Evolutionary conservation across 1,140 invertebrate genomes (phyloP).

Genomic region (Hypsibius dujardini): DNA sequence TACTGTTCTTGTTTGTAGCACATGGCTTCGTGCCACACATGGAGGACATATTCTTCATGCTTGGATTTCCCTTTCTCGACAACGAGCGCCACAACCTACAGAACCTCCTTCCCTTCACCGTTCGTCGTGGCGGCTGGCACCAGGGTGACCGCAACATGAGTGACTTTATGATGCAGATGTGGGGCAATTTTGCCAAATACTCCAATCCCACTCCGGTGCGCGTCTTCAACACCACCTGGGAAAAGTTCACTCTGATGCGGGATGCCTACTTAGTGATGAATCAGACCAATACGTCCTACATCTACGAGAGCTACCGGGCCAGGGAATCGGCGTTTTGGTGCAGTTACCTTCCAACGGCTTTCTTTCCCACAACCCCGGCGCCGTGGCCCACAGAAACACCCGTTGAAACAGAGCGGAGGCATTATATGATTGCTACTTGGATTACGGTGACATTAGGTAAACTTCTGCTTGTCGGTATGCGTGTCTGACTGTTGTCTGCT

Average conservation of each 20-base stretch:
- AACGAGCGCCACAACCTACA: slow-evolving; percentile 26
- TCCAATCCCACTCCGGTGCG: slow-evolving; percentile 68
- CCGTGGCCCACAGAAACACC: slow-evolving; percentile 15
- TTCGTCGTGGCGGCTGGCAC: slow-evolving; percentile 54
- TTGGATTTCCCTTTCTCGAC: slow-evolving; percentile 32
- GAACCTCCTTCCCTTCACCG: slow-evolving; percentile 35
- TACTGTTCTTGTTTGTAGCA: slow-evolving; percentile 55
- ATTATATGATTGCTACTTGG: neutral
- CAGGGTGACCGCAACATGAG: slow-evolving; percentile 87
- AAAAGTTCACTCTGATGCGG: slow-evolving; percentile 46
- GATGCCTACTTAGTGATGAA: slow-evolving; percentile 76
- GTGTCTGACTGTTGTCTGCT: too few species aligned
- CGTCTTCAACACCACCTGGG: slow-evolving; percentile 28
- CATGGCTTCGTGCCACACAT: neutral
- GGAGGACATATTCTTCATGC: slow-evolving; percentile 31
- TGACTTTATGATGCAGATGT: slow-evolving; percentile 82
- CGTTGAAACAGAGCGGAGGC: neutral
- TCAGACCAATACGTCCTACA: slow-evolving; percentile 68
- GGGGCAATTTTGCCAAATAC: slow-evolving; percentile 70
- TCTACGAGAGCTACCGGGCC: slow-evolving; percentile 67
- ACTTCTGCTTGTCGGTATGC: too few species aligned
- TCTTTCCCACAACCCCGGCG: slow-evolving; percentile 9
- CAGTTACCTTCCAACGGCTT: slow-evolving; percentile 51
- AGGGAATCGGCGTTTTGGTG: slow-evolving; percentile 79
- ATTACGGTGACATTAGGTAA: neutral